Percentiles rank a stretch among this genome's conserved stretches.
phyloP scores from a whole-genome alignment of 2,113 vertebrate species.

The Illadopsis cleaveri region DNA sequence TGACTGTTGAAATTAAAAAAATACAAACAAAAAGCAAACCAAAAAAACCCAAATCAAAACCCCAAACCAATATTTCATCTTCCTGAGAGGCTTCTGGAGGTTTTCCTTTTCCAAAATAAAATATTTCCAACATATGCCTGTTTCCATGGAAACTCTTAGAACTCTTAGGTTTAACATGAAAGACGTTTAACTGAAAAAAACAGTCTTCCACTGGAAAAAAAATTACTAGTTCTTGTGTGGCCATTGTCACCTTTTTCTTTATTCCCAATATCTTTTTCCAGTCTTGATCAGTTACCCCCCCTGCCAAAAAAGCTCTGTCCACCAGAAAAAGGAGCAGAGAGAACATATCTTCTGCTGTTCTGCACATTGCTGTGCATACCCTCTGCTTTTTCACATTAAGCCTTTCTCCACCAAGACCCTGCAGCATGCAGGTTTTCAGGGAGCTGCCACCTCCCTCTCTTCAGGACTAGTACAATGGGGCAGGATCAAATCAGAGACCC shows the following conservation, averaged over 20 bases:
- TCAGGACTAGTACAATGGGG: accelerated
- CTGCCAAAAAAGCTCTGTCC: not conserved
- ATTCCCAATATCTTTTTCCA: not conserved
- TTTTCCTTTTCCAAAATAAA: constrained; percentile 11
- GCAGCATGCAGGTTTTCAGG: not conserved
- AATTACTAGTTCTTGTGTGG: not conserved
- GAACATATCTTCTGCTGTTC: not conserved
- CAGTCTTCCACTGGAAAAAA: not conserved
- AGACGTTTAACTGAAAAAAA: not conserved
- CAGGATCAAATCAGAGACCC: not conserved
- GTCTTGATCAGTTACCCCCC: not conserved
- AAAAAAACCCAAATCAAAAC: not conserved
- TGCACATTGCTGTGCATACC: accelerated
- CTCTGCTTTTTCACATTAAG: not conserved
- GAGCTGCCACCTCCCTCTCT: not conserved
- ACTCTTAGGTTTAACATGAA: constrained; percentile 3
- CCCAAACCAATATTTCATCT: not conserved
- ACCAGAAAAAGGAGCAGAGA: not conserved
- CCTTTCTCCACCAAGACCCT: not conserved
- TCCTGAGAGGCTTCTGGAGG: not conserved
- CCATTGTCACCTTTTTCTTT: not conserved
- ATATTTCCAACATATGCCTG: not conserved
- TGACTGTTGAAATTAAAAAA: not conserved
- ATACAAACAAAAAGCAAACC: not conserved
- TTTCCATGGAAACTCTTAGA: constrained; percentile 24